Conservation (phyloP, 1,140 invertebrate species). For the Schlechtendalia chinensis region DNA sequence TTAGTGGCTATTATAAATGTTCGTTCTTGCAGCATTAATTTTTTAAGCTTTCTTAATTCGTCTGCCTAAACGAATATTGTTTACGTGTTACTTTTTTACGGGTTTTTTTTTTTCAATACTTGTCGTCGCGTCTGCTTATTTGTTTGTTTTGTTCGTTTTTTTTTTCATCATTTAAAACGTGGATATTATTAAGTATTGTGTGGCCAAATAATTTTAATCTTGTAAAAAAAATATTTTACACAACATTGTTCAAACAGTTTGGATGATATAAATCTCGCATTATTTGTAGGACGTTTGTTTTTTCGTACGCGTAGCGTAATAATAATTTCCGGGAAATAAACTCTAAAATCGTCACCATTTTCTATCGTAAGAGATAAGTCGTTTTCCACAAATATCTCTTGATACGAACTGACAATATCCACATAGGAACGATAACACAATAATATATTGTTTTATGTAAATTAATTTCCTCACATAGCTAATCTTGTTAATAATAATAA, state of each 20-base stretch:
- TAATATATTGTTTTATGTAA: not conserved
- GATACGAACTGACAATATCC: too few relatives aligned
- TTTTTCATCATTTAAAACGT: too few relatives aligned
- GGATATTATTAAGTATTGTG: too few relatives aligned
- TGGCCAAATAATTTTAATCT: too few relatives aligned
- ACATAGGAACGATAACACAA: slow-evolving; percentile 7
- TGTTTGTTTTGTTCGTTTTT: too few relatives aligned
- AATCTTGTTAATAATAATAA: not conserved
- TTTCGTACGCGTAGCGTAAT: not conserved
- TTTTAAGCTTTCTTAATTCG: not conserved
- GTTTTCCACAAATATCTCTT: not conserved
- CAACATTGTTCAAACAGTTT: not conserved
- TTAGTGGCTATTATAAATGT: not conserved
- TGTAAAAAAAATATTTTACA: too few relatives aligned
- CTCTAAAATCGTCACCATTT: not conserved
- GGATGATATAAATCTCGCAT: not conserved
- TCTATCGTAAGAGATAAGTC: not conserved
- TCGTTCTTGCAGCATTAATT: not conserved
- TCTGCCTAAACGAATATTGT: slow-evolving; percentile 7
- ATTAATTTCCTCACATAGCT: not conserved
- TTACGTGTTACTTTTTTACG: too few relatives aligned
- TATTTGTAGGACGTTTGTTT: not conserved
- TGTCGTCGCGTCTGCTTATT: too few relatives aligned
- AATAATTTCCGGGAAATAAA: not conserved
- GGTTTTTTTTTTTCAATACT: too few relatives aligned